Base-by-base conservation (phyloP, 2,888 invertebrate species). In the Girardia tigrina region DNA sequence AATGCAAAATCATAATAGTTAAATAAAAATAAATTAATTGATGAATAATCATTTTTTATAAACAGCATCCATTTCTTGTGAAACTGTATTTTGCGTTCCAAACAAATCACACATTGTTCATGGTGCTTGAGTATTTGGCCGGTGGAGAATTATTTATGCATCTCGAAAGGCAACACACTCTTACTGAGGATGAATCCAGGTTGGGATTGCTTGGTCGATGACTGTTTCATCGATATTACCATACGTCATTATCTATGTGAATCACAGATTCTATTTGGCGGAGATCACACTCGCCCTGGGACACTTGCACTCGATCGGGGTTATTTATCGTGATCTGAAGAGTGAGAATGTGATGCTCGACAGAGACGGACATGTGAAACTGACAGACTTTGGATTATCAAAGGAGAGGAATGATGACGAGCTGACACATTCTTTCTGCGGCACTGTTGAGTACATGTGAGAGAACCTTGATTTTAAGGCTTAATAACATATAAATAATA, bases 71-170 rank as follows among this genome's bases (percentile, higher is more conserved):
- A 75, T 99, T 99, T 85, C 95, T 99, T 82, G 97, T 98, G 80
- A 94, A 98, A 87, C 88, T 99, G 85, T 92, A 92, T 82, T 99
- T 98, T 87, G 98, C 98, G 79, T 99, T 99, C 86, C 99, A 99
- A 90, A 99, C 98, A 77, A 94, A 92, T 80, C 97, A 94, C 78
- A 98, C 98, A 88, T 86, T 99, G 80, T 99, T 99, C 87, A 88
- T 99, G 85, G 97, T 99, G 83, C 88, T 99, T 86, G 98, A 99
- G 87, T 99, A 95, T 86, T 88, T 98, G 82, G 92, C 93, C 85
- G 99, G 98, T 42, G 99, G 99, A 74, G 99, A 99, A 86, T 87
- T 99, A 75, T 99, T 99, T 85, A 97, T 94, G 89, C 95, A 97
- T 86, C 88, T 99, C 83, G 97, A 99, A 86, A 88, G 94, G 80